phyloP scores from a whole-genome alignment of 2,113 vertebrate species.

The Chamaetylas fuelleborni region DNA sequence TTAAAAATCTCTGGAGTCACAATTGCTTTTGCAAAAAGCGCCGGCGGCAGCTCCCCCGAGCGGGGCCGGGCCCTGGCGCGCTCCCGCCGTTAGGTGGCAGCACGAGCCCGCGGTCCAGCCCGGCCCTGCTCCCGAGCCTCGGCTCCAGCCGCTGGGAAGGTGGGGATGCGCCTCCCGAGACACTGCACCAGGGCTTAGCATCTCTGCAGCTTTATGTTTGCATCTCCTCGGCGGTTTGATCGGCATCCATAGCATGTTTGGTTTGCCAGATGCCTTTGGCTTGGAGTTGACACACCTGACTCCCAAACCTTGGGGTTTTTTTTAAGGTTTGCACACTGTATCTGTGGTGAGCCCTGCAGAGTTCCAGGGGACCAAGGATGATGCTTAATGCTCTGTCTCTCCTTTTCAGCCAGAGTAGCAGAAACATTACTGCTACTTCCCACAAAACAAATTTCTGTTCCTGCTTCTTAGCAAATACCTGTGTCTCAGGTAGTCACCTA shows the following conservation, averaged over 20 bases:
- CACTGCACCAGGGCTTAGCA: neutral
- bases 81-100: conserved; percentile 44
- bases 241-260: neutral
- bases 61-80: neutral
- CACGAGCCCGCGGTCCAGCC: neutral
- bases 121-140: neutral
- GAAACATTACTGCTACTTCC: neutral
- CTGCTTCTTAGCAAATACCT: neutral
- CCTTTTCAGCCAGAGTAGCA: neutral
- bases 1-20: neutral
- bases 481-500: neutral
- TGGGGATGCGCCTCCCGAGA: neutral
- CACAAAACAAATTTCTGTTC: neutral
- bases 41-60: neutral
- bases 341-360: neutral
- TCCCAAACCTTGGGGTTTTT: neutral
- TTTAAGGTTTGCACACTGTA: neutral
- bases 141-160: neutral
- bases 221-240: neutral
- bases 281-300: neutral
- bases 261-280: neutral
- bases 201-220: neutral
- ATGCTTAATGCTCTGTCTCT: neutral
- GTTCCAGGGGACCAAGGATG: neutral
- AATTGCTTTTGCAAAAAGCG: neutral